Evolutionary conservation across 2,797 vertebrate genomes (phyloP).

Genomic region (Pteropus rufus): DNA sequence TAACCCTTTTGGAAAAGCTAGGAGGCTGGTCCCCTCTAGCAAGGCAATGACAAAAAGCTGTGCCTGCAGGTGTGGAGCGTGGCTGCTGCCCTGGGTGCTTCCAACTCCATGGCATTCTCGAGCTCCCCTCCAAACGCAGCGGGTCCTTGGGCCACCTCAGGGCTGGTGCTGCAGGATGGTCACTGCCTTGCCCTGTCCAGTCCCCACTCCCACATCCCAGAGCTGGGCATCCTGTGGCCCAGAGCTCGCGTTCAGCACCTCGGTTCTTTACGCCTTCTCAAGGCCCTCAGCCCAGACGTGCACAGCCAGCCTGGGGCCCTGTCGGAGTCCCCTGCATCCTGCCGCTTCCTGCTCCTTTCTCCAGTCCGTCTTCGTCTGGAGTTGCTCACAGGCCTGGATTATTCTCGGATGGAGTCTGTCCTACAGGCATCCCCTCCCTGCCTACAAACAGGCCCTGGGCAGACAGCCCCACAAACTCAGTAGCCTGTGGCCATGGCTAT

Average conservation of each 20-base stretch:
- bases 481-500: background rate
- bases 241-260: background rate
- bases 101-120: background rate
- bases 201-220: background rate
- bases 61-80: background rate
- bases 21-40: background rate
- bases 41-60: background rate
- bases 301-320: background rate
- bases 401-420: too few relatives aligned
- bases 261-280: background rate
- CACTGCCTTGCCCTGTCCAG: background rate
- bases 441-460: too few relatives aligned
- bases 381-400: too few relatives aligned
- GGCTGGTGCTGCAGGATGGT: too few relatives aligned
- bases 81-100: too few relatives aligned
- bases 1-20: background rate
- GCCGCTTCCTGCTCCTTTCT: background rate
- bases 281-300: background rate
- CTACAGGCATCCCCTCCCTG: too few relatives aligned
- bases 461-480: too few relatives aligned
- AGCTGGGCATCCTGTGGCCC: background rate
- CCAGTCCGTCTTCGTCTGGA: too few relatives aligned
- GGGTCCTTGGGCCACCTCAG: too few relatives aligned
- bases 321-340: background rate
- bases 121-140: background rate